Evolutionary conservation across 92 coral and sea anemone genomes (phyloP), one percentile per base, ranked within the genome.

Genomic region (Galaxea fascicularis): DNA sequence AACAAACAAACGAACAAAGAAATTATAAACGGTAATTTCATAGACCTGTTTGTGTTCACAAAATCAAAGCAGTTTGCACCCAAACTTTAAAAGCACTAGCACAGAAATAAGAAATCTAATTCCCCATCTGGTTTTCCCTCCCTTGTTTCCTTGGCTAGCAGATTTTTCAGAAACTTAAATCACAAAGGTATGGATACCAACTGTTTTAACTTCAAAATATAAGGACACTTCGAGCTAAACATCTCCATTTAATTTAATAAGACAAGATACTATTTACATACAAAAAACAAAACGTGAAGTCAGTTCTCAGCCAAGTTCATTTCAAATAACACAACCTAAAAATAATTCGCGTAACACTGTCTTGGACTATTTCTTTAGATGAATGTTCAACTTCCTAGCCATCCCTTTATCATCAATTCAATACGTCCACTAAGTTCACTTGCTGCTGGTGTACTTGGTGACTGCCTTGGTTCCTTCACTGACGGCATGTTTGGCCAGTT

Each of bases 381-480:
- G 51, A 46, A 46, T 46, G 7, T 46, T 13, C 51, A 7, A 26
- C 31, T 9, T 9, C 1, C 31, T n/a, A 13, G 4, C 31, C 31
- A 10, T 12, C 28, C 44, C 27, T 4, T 27, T 1, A 10, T 25
- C 31, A 1, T 16, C 27, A 0, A 4, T 1, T 15, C 12, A 25
- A 12, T n/a, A 47, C 22, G 29, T 16, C 17, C 14, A 30, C 44
- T 10, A 29, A 31, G 13, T 87, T 92, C 86, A 95, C 85, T 95
- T 95, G 95, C 95, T 93, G 87, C 98, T 93, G 3, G 98, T 95
- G 95, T 91, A 95, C 83, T 95, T 95, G 74, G 98, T 95, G 75
- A 95, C 98, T 45, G 98, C 98, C 85, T 95, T 95, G 77, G 98
- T 95, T 72, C 98, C 98, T 74, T 95, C 98, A 49, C 98, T 95